Base-by-base conservation (phyloP, 1,140 invertebrate species). In the Papilio machaon region DNA sequence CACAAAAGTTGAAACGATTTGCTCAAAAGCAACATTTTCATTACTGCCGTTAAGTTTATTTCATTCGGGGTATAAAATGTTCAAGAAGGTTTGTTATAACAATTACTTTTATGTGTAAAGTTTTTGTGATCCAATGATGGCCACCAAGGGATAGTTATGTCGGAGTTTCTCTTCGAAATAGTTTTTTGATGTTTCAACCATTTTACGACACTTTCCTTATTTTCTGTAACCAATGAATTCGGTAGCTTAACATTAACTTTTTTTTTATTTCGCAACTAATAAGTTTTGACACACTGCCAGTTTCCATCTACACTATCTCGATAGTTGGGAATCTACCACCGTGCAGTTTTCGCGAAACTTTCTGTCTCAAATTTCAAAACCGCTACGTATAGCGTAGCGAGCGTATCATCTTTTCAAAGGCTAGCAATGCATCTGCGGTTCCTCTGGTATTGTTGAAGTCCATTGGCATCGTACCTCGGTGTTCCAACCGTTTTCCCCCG, bases 81-180 rank as follows among this genome's bases (percentile, higher is more conserved):
- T 30, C 23, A 30, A 64, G 60, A 64, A 64, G 60, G 19, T 64
- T 64, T 64, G 19, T 64, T 64, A 64, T 64, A 64, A 64, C 19
- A 64, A 64, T 64, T 64, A 30, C 60, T 64, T 64, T 64, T 64
- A 64, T 23, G 19, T 9, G 23, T 30, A 64, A 64, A 64, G 60
- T 64, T 64, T 30, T 64, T 30, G 60, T 30, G 60, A 30, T 64
- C 60, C 19, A 64, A 8, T 64, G 60, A 64, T 58, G 17, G 54
- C 19, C 60, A 30, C 60, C 19, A 30, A 64, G 60, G 60, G 60
- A 64, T 64, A 64, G 54, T 58, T 58, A 58, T 19, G 17, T 64
- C 60, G 23, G 23, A 64, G 60, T 30, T 64, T 64, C 19, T 30
- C 60, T 64, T 64, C 23, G 9, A 58, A 58, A 58, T 58, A 58